Percentiles rank a stretch among this genome's conserved stretches.
phyloP scores from a whole-genome alignment of 2,797 vertebrate species.

The Champsocephalus gunnari region DNA sequence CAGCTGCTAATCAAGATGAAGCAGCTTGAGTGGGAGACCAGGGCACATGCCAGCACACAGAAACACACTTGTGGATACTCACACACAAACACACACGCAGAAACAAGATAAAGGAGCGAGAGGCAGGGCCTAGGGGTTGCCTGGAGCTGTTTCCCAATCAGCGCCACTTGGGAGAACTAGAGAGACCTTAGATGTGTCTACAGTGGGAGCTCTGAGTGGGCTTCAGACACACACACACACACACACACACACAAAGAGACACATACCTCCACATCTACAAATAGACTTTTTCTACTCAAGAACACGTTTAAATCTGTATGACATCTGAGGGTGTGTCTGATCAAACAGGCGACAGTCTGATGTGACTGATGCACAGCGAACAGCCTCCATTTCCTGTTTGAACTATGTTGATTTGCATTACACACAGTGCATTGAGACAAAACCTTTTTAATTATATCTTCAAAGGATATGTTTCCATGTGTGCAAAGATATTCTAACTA shows the following conservation, averaged over 20 bases:
- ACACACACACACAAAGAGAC: slow-evolving; percentile 26
- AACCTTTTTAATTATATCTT: slow-evolving; percentile 29
- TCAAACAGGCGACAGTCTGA: slow-evolving; percentile 65
- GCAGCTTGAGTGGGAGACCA: slow-evolving; percentile 38
- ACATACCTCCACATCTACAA: slow-evolving; percentile 32
- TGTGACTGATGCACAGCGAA: slow-evolving; percentile 54
- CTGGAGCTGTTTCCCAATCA: slow-evolving; percentile 83
- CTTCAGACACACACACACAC: slow-evolving; percentile 57
- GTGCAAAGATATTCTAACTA: neutral
- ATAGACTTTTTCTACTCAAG: slow-evolving; percentile 55
- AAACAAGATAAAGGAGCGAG: slow-evolving; percentile 65
- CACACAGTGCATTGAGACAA: slow-evolving; percentile 31
- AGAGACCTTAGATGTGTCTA: slow-evolving; percentile 72
- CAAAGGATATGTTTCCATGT: slow-evolving; percentile 35
- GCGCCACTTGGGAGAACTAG: slow-evolving; percentile 76
- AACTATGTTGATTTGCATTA: slow-evolving; percentile 59
- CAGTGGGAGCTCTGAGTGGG: slow-evolving; percentile 69
- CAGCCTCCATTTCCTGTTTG: slow-evolving; percentile 40
- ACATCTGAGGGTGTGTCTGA: slow-evolving; percentile 67
- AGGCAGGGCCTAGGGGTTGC: slow-evolving; percentile 75
- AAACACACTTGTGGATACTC: slow-evolving; percentile 5
- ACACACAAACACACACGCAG: slow-evolving; percentile 45
- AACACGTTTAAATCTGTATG: slow-evolving; percentile 58
- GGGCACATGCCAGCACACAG: slow-evolving; percentile 7
- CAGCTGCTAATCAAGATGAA: slow-evolving; percentile 68